A percentile compares a stretch with the other conserved stretches of the same genome.
These are phyloP conservation scores for Dromiciops gliroides DNA, from an alignment of 2,113 vertebrate genomes.

Conservation along the genomic window DNA sequence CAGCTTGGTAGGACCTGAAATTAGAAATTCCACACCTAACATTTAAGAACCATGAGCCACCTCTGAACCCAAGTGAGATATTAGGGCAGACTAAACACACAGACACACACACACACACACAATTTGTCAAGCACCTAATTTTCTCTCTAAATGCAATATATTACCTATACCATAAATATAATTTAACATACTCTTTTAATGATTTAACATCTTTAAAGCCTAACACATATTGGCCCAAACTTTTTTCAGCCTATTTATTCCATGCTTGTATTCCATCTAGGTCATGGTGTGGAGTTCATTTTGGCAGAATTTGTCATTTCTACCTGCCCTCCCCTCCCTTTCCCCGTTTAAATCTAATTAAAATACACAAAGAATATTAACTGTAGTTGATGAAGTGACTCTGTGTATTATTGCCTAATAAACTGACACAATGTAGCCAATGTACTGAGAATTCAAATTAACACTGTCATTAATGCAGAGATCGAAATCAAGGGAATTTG, in stretches of 20 bases:
- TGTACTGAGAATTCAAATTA: slow-evolving; percentile 57
- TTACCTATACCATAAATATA: neutral
- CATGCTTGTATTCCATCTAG: neutral
- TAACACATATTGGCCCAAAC: neutral
- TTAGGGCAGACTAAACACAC: neutral
- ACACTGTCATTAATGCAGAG: slow-evolving; percentile 29
- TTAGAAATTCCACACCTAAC: neutral
- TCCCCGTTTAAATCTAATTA: slow-evolving; percentile 51
- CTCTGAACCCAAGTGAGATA: neutral
- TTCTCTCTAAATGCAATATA: neutral
- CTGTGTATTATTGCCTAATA: slow-evolving; percentile 45
- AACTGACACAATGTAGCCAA: slow-evolving; percentile 15
- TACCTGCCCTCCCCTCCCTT: slow-evolving; percentile 22
- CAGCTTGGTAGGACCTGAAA: neutral
- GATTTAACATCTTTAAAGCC: neutral
- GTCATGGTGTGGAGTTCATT: slow-evolving; percentile 41
- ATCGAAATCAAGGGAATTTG: neutral
- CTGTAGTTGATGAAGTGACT: slow-evolving; percentile 34
- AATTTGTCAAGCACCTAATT: neutral
- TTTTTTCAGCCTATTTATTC: neutral
- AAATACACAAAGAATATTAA: slow-evolving; percentile 38
- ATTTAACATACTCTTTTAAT: neutral
- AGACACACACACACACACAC: neutral
- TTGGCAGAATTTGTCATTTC: slow-evolving; percentile 33
- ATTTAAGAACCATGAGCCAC: neutral